Percentiles rank a stretch among this genome's conserved stretches.
Evolutionary conservation across 2,113 vertebrate species (phyloP).

Genomic region (Steatornis caripensis): DNA sequence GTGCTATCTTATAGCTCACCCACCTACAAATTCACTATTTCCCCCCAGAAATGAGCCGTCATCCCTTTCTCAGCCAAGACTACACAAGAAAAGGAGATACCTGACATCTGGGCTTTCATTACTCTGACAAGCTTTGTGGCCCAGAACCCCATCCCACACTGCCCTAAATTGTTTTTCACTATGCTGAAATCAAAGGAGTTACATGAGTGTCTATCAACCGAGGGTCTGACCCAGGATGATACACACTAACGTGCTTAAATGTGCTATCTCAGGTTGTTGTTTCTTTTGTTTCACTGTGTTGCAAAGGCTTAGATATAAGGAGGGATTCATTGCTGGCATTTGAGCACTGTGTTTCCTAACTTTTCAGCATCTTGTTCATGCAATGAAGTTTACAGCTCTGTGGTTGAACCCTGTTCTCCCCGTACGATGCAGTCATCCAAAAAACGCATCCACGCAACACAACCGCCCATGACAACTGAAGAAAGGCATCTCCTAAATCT

Average conservation of each 20-base stretch:
- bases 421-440: background rate
- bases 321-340: background rate
- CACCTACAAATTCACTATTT: background rate
- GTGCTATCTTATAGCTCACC: background rate
- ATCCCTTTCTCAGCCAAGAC: background rate
- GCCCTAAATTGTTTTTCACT: background rate
- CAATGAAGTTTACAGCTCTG: background rate
- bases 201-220: rapidly evolving
- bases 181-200: background rate
- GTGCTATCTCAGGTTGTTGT: background rate
- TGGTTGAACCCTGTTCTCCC: background rate
- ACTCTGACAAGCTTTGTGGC: background rate
- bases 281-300: background rate
- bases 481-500: background rate
- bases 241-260: background rate
- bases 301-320: background rate
- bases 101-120: background rate
- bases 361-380: background rate
- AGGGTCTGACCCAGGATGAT: background rate
- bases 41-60: background rate
- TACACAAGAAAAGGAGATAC: rapidly evolving
- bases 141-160: background rate
- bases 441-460: background rate
- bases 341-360: background rate
- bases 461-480: background rate